Conservation (phyloP, 1,140 invertebrate species). For the Hypsibius dujardini region DNA sequence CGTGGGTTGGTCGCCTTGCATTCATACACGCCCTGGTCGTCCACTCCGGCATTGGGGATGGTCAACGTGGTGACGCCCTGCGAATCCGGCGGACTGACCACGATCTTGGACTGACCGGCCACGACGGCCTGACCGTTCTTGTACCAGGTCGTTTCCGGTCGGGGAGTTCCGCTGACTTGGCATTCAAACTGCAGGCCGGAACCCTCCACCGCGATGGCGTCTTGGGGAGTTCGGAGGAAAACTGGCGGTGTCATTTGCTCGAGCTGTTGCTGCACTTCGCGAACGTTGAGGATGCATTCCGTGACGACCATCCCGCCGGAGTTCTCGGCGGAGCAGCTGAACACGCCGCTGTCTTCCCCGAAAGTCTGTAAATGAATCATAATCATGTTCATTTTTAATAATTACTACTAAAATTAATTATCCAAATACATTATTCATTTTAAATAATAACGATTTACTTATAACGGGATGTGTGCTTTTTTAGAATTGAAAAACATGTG, state of each 20-base stretch:
- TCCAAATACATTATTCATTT: no score
- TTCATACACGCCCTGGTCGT: slow-evolving; percentile 14
- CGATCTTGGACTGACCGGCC: background rate
- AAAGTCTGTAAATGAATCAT: no score
- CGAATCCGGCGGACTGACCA: background rate
- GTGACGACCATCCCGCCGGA: slow-evolving; percentile 49
- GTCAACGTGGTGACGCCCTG: background rate
- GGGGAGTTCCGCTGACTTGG: slow-evolving; percentile 37
- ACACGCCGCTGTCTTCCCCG: slow-evolving; percentile 58
- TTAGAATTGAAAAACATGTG: no score
- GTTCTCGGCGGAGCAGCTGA: slow-evolving; percentile 53
- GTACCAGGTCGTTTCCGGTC: slow-evolving; percentile 22
- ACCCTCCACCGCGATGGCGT: slow-evolving; percentile 54
- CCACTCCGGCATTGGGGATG: background rate
- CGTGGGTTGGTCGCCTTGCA: slow-evolving; percentile 32
- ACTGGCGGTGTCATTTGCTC: slow-evolving; percentile 34
- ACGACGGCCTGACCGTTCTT: slow-evolving; percentile 12
- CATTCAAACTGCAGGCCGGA: slow-evolving; percentile 49
- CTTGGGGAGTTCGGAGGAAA: slow-evolving; percentile 46
- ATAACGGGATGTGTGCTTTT: no score
- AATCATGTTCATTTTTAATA: no score
- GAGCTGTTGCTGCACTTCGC: background rate
- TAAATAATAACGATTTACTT: no score
- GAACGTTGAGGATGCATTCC: slow-evolving; percentile 49
- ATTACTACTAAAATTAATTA: no score